These are phyloP conservation scores for Hirtodrosophila cameraria DNA, from an alignment of 2,888 invertebrate species.

Conservation along the genomic window DNA sequence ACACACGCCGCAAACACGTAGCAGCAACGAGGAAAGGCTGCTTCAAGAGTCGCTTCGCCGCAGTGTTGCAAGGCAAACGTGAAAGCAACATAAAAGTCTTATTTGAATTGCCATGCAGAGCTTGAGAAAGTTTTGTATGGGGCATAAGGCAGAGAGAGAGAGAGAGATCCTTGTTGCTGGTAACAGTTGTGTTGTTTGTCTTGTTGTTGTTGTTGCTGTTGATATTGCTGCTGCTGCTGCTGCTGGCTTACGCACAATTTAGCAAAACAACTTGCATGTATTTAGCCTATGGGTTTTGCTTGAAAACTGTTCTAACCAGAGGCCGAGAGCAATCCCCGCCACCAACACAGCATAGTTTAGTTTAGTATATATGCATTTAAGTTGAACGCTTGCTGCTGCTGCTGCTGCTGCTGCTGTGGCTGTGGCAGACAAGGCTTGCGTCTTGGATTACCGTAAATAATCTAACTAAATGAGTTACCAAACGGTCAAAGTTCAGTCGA, in stretches of 20 bases:
- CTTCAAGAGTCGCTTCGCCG: conserved; percentile 48
- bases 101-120: conserved; percentile 77
- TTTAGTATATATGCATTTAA: conserved; percentile 45
- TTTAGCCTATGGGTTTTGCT: conserved; percentile 63
- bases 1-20: conserved; percentile 76
- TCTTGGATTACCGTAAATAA: conserved; percentile 78
- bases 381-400: conserved; percentile 39
- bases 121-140: conserved; percentile 74
- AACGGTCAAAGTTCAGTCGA: conserved; percentile 75
- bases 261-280: conserved; percentile 79
- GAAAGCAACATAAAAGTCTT: conserved; percentile 74
- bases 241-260: conserved; percentile 76
- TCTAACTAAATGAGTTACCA: conserved; percentile 78
- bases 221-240: conserved; percentile 32
- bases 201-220: conserved; percentile 13
- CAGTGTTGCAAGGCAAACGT: conserved; percentile 43
- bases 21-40: conserved; percentile 32
- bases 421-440: conserved; percentile 46
- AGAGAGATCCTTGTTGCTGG: conserved; percentile 41
- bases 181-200: conserved; percentile 12
- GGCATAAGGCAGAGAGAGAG: conserved; percentile 4
- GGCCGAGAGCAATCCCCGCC: conserved; percentile 26
- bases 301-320: conserved; percentile 15
- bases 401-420: conserved; percentile 26
- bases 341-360: no score